A percentile compares a stretch with the other conserved stretches of the same genome.
Conservation (phyloP, 2,888 invertebrate species). For the Nephrotoma flavescens region DNA sequence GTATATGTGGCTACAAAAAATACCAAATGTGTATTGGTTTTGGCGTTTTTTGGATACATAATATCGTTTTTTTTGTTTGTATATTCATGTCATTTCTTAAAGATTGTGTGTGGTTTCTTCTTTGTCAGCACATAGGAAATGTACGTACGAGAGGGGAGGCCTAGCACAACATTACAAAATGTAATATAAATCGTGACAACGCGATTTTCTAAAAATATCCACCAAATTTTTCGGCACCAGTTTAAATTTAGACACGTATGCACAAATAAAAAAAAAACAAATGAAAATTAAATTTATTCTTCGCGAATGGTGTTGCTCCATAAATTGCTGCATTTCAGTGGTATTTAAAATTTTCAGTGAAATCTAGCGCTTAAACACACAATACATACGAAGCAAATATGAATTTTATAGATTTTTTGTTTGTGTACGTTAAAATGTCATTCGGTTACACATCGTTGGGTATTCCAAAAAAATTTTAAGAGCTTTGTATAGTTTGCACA, state of each 20-base stretch:
- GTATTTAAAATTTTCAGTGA: background rate
- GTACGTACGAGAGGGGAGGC: background rate
- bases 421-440: background rate
- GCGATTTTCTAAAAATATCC: background rate
- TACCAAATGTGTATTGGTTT: background rate
- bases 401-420: background rate
- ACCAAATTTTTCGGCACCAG: background rate
- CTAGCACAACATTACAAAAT: background rate
- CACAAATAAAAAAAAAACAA: background rate
- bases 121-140: background rate
- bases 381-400: too few relatives aligned
- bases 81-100: background rate
- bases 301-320: background rate
- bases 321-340: background rate
- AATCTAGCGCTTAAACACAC: background rate
- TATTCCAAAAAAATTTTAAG: background rate
- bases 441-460: background rate
- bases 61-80: background rate
- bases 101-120: background rate
- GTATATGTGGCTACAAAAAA: background rate
- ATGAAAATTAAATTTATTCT: background rate
- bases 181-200: background rate
- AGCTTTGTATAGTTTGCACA: background rate
- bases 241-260: background rate
- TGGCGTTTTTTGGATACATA: background rate